phyloP scores from a whole-genome alignment of 2,113 vertebrate species.

The Egretta garzetta region DNA sequence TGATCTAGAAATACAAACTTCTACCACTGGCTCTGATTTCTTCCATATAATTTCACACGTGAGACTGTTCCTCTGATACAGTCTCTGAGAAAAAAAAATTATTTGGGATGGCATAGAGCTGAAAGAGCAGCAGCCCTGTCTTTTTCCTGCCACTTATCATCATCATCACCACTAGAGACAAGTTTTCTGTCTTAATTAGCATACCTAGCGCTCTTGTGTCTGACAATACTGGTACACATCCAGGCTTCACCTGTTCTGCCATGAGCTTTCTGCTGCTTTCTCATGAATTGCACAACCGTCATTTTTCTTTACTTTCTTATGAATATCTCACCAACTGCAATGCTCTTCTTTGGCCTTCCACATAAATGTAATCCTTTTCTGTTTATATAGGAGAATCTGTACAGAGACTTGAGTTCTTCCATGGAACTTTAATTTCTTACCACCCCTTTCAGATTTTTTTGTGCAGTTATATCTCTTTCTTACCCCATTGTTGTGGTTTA shows the following conservation, averaged over 20 bases:
- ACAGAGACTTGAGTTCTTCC: neutral
- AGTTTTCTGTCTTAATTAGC: neutral
- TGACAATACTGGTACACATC: neutral
- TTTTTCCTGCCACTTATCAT: neutral
- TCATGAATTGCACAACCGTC: neutral
- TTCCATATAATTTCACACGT: neutral
- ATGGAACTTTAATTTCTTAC: neutral
- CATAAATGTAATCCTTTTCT: neutral
- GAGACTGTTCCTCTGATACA: neutral
- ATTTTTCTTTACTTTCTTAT: neutral
- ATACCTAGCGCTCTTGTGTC: neutral
- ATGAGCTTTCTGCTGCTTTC: neutral
- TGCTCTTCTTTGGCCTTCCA: neutral
- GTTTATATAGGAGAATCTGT: neutral
- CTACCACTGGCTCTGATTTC: neutral
- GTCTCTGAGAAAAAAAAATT: neutral
- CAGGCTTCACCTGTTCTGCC: neutral
- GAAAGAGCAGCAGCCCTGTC: neutral
- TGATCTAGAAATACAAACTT: neutral
- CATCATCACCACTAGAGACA: neutral
- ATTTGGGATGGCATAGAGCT: neutral
- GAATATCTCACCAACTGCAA: neutral
- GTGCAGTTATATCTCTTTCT: neutral
- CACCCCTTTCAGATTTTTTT: neutral
- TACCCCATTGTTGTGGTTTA: neutral